Evolutionary conservation across 2,113 vertebrate species (phyloP).

Genomic region (Nymphicus hollandicus): DNA sequence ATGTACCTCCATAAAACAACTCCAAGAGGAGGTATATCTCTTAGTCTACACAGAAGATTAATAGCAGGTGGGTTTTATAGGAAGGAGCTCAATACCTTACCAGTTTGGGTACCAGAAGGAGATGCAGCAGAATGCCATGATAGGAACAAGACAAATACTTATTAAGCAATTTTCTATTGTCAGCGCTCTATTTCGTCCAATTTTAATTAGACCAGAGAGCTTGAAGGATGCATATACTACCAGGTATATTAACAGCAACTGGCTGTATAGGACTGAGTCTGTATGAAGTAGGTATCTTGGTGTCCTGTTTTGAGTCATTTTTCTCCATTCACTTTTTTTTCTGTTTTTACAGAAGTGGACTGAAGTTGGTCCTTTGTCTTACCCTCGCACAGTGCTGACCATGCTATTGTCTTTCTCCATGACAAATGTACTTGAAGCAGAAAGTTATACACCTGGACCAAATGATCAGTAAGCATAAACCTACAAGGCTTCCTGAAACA

Average conservation of each 20-base stretch:
- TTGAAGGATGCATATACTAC: background rate
- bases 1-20: background rate
- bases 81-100: background rate
- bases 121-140: background rate
- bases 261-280: background rate
- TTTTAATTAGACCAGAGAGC: background rate
- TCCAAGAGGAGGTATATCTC: background rate
- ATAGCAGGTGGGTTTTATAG: background rate
- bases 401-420: background rate
- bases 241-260: background rate
- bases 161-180: background rate
- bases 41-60: background rate
- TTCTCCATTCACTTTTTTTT: background rate
- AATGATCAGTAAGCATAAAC: background rate
- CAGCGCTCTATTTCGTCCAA: background rate
- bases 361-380: background rate
- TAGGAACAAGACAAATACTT: constrained; percentile 3
- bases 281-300: background rate
- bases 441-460: background rate
- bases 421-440: background rate
- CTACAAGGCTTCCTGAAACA: background rate
- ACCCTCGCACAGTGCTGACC: background rate
- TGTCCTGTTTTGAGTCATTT: background rate
- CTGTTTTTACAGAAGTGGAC: background rate
- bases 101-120: background rate